These are phyloP conservation scores for Chamaea fasciata DNA, from an alignment of 2,113 vertebrate species.

Conservation along the genomic window DNA sequence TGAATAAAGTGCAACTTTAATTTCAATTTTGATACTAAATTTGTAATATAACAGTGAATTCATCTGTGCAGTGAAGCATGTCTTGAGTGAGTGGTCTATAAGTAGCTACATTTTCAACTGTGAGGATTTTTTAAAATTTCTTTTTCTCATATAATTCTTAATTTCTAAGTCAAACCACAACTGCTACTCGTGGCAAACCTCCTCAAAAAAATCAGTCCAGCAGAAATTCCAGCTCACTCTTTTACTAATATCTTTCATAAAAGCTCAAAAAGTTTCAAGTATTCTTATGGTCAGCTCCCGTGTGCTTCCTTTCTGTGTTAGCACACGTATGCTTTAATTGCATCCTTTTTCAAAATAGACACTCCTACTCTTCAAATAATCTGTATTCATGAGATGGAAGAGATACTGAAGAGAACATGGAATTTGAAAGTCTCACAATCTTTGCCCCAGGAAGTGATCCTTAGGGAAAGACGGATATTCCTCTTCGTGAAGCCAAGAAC, in stretches of 20 bases:
- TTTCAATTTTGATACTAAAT: not conserved
- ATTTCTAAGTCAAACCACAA: not conserved
- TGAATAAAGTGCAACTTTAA: not conserved
- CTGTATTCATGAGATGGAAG: not conserved
- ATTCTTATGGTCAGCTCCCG: not conserved
- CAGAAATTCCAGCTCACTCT: not conserved
- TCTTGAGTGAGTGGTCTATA: not conserved
- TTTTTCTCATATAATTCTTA: not conserved
- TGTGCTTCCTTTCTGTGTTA: not conserved
- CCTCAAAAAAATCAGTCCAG: not conserved
- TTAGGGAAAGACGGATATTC: not conserved
- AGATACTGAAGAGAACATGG: not conserved
- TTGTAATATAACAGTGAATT: not conserved
- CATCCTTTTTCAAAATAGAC: not conserved
- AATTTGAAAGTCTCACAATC: not conserved
- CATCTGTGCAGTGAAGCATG: not conserved
- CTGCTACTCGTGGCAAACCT: not conserved
- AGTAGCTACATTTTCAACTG: not conserved
- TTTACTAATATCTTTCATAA: not conserved
- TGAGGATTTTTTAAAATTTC: not conserved
- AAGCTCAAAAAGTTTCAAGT: not conserved
- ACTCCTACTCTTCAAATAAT: not conserved
- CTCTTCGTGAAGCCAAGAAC: not conserved
- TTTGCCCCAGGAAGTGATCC: not conserved
- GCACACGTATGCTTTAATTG: fast-evolving